Conservation (phyloP, 2,888 invertebrate genomes). For the Belgica antarctica region DNA sequence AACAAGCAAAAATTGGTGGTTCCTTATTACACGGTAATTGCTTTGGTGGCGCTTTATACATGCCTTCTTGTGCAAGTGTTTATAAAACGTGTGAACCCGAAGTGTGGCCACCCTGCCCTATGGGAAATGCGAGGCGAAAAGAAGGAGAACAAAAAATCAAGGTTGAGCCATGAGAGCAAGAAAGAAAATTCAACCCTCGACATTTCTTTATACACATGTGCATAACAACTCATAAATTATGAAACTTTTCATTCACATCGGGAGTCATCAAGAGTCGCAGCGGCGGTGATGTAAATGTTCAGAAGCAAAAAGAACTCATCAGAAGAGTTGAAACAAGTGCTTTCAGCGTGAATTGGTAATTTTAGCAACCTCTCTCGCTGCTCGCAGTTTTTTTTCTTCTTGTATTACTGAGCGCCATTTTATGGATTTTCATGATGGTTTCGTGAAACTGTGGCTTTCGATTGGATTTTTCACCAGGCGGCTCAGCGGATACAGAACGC, state of each 20-base stretch:
- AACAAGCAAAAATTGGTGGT: too few species aligned
- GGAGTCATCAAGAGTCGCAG: neutral
- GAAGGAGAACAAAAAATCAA: neutral
- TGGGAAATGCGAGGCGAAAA: neutral
- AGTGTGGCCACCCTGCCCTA: neutral
- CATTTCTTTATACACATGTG: conserved; percentile 19
- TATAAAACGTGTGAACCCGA: too few species aligned
- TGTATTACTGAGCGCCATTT: conserved; percentile 42
- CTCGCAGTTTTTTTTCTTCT: conserved; percentile 10
- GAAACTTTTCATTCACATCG: neutral
- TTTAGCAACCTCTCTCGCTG: conserved; percentile 39
- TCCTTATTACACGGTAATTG: too few species aligned
- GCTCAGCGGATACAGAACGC: neutral
- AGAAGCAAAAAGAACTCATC: neutral
- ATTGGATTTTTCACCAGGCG: neutral
- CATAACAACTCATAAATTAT: neutral
- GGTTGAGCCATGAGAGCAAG: neutral
- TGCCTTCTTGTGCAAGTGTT: too few species aligned
- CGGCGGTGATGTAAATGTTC: neutral
- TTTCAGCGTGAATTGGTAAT: conserved; percentile 42
- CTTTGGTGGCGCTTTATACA: too few species aligned
- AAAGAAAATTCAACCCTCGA: neutral
- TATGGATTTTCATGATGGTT: conserved; percentile 27
- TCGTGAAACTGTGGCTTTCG: neutral
- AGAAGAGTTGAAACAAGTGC: conserved; percentile 40